Base-by-base conservation (phyloP, 2,797 vertebrate genomes). In the Hydrocynus forskahlii region DNA sequence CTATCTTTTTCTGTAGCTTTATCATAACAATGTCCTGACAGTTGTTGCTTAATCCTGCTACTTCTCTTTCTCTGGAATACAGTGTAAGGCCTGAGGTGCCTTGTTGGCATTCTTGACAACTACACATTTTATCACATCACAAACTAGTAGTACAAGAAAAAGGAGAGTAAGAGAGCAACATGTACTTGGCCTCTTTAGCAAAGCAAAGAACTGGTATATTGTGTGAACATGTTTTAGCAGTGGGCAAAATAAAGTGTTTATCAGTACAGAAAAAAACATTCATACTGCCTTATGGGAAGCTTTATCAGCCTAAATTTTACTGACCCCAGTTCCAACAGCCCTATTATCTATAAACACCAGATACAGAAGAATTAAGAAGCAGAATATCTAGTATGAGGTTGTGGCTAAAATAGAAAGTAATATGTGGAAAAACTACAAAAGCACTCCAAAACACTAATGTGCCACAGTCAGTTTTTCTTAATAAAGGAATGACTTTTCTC, bases 401-500 rank as follows among this genome's bases (percentile, higher is more conserved):
- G 5, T 45, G 45, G 16, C 2, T 52, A 23, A 63, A 43, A 17
- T 66, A 17, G 16, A 63, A 59, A 59, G 59, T 25, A 48, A 55
- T 67, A 40, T 2, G 29, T 57, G 16, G n/a, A 4, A 59, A 29
- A 60, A 50, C 1, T 52, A 50, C 16, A 43, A 57, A 40, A 63
- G 23, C 57, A 69, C 63, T 9, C 14, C n/a, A 52, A 43, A 50
- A 21, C 7, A 19, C 35, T 19, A 66, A 19, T 66, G 64, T 17
- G 10, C 64, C 12, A 7, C 35, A 35, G 4, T 83, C 25, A 80
- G 80, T 80, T 60, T 76, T 76, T 82, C 72, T 83, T 79, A 6
- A 71, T 48, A 45, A 78, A 82, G n/a, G 74, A 25, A 6, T 71
- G 86, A 29, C 68, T 69, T 59, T 78, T 87, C 38, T 93, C 90